Base-by-base conservation (phyloP, 2,797 vertebrate species). In the Labeo calbasu region DNA sequence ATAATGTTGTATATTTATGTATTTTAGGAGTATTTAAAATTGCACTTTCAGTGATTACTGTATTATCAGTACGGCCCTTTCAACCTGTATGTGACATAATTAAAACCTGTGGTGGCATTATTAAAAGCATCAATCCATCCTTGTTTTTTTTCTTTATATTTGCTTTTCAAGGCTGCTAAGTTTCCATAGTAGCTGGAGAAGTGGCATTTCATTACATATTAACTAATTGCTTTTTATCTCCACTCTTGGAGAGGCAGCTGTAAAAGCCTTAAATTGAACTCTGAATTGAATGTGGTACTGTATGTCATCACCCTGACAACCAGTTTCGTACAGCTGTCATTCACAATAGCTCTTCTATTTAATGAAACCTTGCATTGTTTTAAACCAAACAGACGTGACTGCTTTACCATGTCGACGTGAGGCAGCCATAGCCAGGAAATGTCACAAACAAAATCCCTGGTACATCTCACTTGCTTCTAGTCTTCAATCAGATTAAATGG, bases 91-190 rank as follows among this genome's bases (percentile, higher is more conserved):
- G 53, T 48, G 7, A 3, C 12, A n/a, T 61, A 12, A 25, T 25
- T 6, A 46, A 5, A 40, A 36, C 66, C 13, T 8, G 43, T 43
- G 14, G 15, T 70, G 28, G 19, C 9, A 21, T 50, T 68, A 53
- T 46, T 46, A 70, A 79, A 81, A 28, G 32, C 17, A 48, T 12
- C 8, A 28, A 21, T 19, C 17, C 8, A 14, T 10, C 43, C 40
- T 63, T 70, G 36, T 25, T 71, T 73, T 82, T 63, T 36, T 13
- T 36, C 25, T 50, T 48, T 25, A 50, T 9, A 21, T 81, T n/a
- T 48, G 23, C 15, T 61, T 25, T 13, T 72, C 0, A 72, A 48
- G 15, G 53, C 36, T 21, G 19, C 25, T 15, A 7, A 11, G 2
- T 65, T 40, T 51, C 19, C 14, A 50, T 28, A 61, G 25, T 21